Conservation (phyloP, 2,797 vertebrate species). For the Alca torda region DNA sequence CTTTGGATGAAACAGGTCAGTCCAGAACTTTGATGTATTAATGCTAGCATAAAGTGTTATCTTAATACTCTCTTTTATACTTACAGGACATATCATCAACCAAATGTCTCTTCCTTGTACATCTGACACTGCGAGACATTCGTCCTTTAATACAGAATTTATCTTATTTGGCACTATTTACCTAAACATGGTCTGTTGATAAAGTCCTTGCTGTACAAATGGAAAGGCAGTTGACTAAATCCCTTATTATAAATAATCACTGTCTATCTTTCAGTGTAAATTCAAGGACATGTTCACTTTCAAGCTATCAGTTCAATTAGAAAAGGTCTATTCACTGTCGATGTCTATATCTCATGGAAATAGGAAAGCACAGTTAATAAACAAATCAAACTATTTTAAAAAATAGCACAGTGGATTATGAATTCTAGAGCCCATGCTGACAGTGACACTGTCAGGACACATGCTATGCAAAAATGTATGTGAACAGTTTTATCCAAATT, state of each 20-base stretch:
- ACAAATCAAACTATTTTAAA: slow-evolving; percentile 67
- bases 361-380: slow-evolving; percentile 59
- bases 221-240: slow-evolving; percentile 63
- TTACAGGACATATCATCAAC: slow-evolving; percentile 36
- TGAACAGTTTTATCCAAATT: not conserved
- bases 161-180: slow-evolving; percentile 70
- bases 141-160: slow-evolving; percentile 66
- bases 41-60: slow-evolving; percentile 55
- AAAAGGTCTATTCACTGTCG: slow-evolving; percentile 72
- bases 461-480: not conserved
- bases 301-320: slow-evolving; percentile 74
- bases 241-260: slow-evolving; percentile 73
- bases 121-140: slow-evolving; percentile 28
- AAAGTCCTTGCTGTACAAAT: slow-evolving; percentile 67
- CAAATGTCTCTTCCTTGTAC: slow-evolving; percentile 36
- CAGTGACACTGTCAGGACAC: slow-evolving; percentile 31
- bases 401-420: slow-evolving; percentile 29
- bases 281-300: slow-evolving; percentile 74
- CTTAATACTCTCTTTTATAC: slow-evolving; percentile 44
- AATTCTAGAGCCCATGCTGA: not conserved
- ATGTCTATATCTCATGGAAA: slow-evolving; percentile 67
- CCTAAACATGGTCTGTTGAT: slow-evolving; percentile 70
- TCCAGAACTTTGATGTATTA: slow-evolving; percentile 68
- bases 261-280: slow-evolving; percentile 69
- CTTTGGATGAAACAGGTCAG: slow-evolving; percentile 62